Base-by-base conservation (phyloP, 2,797 vertebrate genomes). In the Lagorchestes hirsutus region DNA sequence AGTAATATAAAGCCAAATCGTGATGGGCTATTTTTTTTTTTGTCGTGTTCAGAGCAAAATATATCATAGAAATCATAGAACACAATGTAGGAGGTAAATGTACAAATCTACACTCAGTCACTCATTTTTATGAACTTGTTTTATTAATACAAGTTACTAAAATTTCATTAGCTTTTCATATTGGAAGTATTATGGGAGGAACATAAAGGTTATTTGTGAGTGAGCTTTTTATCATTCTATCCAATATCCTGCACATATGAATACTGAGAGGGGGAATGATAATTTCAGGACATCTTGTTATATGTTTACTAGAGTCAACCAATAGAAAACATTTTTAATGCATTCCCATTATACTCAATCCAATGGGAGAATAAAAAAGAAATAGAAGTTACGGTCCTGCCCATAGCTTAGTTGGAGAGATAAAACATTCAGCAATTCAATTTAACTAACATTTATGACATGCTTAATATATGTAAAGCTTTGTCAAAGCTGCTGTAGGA, bases 151-250 rank as follows among this genome's bases (percentile, higher is more conserved):
- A 54, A 50, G 52, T 28, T 55, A 28, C 91, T 55, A 91, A 92
- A 90, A 46, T 62, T 91, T 29, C 46, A 96, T 11, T 0, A 9
- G 31, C 56, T 94, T 94, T 96, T 74, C 58, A 67, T 96, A 94
- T 52, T 55, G 55, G 54, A 91, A 57, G 57, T 93, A 18, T 97
- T 82, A 67, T 4, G 91, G 90, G 56, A 95, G 50, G 50, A 90
- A 92, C 54, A 59, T 12, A 5, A 74, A 62, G 34, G 13, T 62
- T 95, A 14, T 74, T 91, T 94, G 28, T 90, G 87, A 82, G 74
- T 46, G 56, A 74, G 50, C 74, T 95, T 82, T 95, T 40, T 91
- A 31, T 27, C 56, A 95, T 91, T 27, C 1, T 18, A 2, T 4
- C 40, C 87, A 54, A 10, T 16, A 4, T 74, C 34, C 56, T 50